These are phyloP conservation scores for Saccopteryx bilineata DNA, from an alignment of 2,113 vertebrate genomes.

Conservation along the genomic window DNA sequence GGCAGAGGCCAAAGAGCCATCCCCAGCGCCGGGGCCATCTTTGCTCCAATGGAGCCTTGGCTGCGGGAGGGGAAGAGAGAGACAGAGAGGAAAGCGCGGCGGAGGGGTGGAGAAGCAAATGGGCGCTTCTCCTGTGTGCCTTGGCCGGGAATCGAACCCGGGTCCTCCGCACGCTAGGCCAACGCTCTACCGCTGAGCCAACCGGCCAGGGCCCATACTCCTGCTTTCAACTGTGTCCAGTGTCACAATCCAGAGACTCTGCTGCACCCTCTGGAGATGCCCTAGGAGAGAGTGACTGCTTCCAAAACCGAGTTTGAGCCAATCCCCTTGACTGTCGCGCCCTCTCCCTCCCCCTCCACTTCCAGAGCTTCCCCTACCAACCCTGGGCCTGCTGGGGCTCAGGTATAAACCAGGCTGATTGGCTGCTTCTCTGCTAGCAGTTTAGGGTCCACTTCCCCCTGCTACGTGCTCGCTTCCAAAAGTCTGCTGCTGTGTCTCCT, in stretches of 20 bases:
- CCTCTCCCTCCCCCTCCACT: rapidly evolving
- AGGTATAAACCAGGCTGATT: rapidly evolving
- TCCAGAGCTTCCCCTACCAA: background rate
- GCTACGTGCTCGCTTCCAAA: background rate
- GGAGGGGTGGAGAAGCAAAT: too few species aligned
- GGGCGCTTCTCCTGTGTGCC: too few species aligned
- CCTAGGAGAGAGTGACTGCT: background rate
- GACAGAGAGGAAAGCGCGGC: too few species aligned
- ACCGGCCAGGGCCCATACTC: too few species aligned
- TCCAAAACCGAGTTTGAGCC: background rate
- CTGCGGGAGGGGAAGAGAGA: too few species aligned
- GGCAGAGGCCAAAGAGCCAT: too few species aligned
- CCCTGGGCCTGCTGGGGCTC: background rate
- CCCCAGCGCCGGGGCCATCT: too few species aligned
- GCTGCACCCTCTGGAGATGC: background rate
- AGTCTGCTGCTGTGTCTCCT: background rate
- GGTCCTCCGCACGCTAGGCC: too few species aligned
- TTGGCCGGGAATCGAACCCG: too few species aligned
- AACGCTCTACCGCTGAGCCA: too few species aligned
- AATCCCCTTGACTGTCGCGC: background rate
- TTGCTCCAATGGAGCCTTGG: too few species aligned
- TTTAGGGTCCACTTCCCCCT: background rate
- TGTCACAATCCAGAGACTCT: background rate
- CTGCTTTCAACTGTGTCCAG: background rate
- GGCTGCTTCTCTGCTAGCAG: background rate